These are phyloP conservation scores for Marcusenius ussheri DNA, from an alignment of 2,113 vertebrate genomes.

Conservation along the genomic window DNA sequence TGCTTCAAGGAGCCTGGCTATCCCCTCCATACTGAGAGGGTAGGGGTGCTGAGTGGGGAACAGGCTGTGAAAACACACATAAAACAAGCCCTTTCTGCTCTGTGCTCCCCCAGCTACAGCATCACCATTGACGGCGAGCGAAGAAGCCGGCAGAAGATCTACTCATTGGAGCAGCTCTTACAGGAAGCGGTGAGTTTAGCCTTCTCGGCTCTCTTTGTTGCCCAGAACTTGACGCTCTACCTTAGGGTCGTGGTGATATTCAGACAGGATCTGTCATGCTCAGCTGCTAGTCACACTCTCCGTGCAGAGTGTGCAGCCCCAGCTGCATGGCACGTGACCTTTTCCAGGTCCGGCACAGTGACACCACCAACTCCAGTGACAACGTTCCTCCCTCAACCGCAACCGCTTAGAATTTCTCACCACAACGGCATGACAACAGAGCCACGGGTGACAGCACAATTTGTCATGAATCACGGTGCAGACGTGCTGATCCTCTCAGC, in stretches of 20 bases:
- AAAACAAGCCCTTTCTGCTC: background rate
- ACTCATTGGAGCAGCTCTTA: slow-evolving; percentile 87
- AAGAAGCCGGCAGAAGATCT: slow-evolving; percentile 59
- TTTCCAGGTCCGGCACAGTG: background rate
- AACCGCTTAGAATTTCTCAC: background rate
- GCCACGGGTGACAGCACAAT: background rate
- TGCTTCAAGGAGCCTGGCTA: background rate
- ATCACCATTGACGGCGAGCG: slow-evolving; percentile 32
- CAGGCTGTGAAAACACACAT: background rate
- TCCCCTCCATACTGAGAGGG: background rate
- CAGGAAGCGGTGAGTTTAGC: slow-evolving; percentile 80
- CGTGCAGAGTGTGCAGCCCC: background rate
- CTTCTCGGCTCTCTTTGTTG: background rate
- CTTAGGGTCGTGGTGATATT: background rate
- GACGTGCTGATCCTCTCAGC: background rate
- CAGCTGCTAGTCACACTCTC: background rate
- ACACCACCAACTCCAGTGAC: background rate
- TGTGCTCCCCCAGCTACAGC: slow-evolving; percentile 16
- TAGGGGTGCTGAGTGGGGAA: background rate
- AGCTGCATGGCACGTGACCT: background rate
- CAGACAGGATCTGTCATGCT: background rate
- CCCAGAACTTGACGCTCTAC: background rate
- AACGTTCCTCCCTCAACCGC: background rate
- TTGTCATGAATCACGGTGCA: background rate
- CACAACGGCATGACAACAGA: background rate